phyloP scores from a whole-genome alignment of 2,113 vertebrate genomes.

The Limnothrissa miodon region DNA sequence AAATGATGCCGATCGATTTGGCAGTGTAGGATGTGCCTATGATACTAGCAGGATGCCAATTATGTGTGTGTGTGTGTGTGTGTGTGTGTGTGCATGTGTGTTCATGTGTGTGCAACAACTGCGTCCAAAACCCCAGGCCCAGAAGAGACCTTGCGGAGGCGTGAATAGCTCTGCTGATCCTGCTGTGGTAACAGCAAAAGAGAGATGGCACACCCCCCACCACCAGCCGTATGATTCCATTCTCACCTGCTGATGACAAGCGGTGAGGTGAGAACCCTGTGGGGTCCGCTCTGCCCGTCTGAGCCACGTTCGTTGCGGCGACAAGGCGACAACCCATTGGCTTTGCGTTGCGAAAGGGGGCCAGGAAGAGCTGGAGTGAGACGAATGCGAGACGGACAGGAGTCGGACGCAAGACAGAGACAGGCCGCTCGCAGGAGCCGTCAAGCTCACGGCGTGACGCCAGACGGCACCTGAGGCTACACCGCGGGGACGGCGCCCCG shows the following conservation, averaged over 20 bases:
- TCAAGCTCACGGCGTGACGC: neutral
- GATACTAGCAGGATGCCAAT: slow-evolving; percentile 8
- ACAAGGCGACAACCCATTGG: no score
- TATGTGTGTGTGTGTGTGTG: neutral
- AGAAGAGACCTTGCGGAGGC: neutral
- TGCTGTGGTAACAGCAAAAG: neutral
- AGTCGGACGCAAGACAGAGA: slow-evolving; percentile 43
- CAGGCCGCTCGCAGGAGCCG: slow-evolving; percentile 4
- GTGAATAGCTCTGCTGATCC: neutral
- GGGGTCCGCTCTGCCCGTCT: slow-evolving; percentile 1
- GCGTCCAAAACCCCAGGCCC: neutral
- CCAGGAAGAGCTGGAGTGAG: slow-evolving; percentile 30
- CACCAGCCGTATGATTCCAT: slow-evolving; percentile 29
- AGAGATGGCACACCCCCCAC: neutral
- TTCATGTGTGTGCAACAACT: neutral
- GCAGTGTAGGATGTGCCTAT: neutral
- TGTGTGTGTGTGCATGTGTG: neutral
- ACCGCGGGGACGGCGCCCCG: neutral
- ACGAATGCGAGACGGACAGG: slow-evolving; percentile 47
- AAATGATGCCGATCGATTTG: slow-evolving; percentile 2
- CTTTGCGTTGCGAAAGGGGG: no score
- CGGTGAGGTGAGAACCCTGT: slow-evolving; percentile 32
- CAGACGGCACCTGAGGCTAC: slow-evolving; percentile 38
- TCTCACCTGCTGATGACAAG: slow-evolving; percentile 41
- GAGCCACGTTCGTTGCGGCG: no score